Evolutionary conservation across 2,113 vertebrate species (phyloP), one percentile per base, ranked within the genome.

Genomic region (Probosciger aterrimus): DNA sequence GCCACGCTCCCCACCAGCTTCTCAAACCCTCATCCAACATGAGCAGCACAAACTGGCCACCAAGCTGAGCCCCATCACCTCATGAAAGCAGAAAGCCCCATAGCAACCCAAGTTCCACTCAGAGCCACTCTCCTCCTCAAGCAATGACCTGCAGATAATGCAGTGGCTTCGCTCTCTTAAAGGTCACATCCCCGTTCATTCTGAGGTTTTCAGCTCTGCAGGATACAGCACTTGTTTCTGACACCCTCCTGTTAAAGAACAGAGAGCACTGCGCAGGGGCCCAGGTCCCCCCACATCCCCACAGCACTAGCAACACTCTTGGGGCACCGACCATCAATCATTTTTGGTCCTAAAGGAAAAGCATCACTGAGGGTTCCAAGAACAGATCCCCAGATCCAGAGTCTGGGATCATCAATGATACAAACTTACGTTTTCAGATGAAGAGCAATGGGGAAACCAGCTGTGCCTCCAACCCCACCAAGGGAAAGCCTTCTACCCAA

Each of bases 221-320:
- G 44, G 31, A 75, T 52, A 18, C 24, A 69, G 86, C 14, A 75
- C 73, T 81, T 7, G 1, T 59, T 83, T 92, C 90, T 81, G 59
- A 65, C 25, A 47, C 14, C 6, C 16, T 87, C 46, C 17, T 24
- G 7, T 24, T 63, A 11, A 14, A 90, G 39, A 85, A 52, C 55
- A 81, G 63, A 62, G 8, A 24, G 9, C 1, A 4, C 27, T 50
- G 39, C 65, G 10, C 15, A 41, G 4, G 33, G 62, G 7, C 14
- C 18, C 43, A 43, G 44, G n/a, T 44, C 3, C 10, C 33, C 24
- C 28, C 49, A 33, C 2, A 52, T 18, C 12, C 20, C 27, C 1
- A 0, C 27, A 59, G 63, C 43, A 50, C 53, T 3, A 0, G 1
- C 0, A 75, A 8, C 9, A 18, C 13, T 18, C 18, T 1, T 41